These are phyloP conservation scores for Oryzias celebensis DNA, from an alignment of 2,113 vertebrate species.

Conservation along the genomic window DNA sequence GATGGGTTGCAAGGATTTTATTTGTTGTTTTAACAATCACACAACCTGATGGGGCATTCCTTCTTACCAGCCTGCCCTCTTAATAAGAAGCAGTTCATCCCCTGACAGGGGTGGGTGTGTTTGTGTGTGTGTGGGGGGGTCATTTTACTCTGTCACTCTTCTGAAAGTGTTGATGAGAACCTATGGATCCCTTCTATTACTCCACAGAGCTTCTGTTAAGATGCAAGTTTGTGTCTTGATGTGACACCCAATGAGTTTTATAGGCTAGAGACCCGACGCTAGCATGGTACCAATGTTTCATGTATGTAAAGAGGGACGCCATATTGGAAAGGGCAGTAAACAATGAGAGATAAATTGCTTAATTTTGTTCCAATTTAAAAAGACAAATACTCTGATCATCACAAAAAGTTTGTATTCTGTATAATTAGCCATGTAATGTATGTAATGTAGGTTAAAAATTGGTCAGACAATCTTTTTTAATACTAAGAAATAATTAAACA, in stretches of 20 bases:
- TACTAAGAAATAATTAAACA: too few species aligned
- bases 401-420: too few species aligned
- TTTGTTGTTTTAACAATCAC: constrained; percentile 30
- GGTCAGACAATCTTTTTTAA: too few species aligned
- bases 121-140: constrained; percentile 18
- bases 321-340: too few species aligned
- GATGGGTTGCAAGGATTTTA: constrained; percentile 1
- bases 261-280: too few species aligned
- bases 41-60: constrained; percentile 20
- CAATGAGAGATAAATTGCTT: too few species aligned
- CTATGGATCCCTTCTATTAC: constrained; percentile 31
- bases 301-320: too few species aligned
- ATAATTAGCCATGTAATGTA: too few species aligned
- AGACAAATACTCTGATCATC: too few species aligned
- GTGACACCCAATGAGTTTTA: not conserved
- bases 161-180: constrained; percentile 35
- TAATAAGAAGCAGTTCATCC: constrained; percentile 58
- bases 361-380: too few species aligned
- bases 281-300: too few species aligned
- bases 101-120: constrained; percentile 53
- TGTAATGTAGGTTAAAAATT: too few species aligned
- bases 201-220: constrained; percentile 7
- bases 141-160: constrained; percentile 47
- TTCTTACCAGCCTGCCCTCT: constrained; percentile 10
- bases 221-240: constrained; percentile 14